Percentiles rank a stretch among this genome's conserved stretches.
Evolutionary conservation across 2,113 vertebrate species (phyloP).

Genomic region (Chamaetylas fuelleborni): DNA sequence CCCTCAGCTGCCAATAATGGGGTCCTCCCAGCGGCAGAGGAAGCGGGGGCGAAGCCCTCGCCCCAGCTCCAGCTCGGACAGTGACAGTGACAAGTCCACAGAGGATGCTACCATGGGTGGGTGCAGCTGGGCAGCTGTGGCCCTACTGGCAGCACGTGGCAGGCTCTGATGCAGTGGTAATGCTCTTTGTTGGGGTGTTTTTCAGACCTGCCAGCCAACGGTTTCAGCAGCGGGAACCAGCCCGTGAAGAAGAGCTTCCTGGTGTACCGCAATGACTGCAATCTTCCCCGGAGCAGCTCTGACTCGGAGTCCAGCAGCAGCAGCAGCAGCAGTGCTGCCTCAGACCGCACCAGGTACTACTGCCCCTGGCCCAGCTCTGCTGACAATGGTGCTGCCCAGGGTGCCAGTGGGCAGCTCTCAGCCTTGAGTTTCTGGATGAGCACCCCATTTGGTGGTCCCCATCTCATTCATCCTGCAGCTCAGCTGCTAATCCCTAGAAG

Average conservation of each 20-base stretch:
- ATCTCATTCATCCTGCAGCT: fast-evolving
- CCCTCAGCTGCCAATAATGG: slow-evolving; percentile 89
- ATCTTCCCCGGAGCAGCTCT: slow-evolving; percentile 92
- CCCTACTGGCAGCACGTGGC: fast-evolving
- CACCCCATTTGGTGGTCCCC: fast-evolving
- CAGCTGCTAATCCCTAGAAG: neutral
- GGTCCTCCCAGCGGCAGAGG: slow-evolving; percentile 80
- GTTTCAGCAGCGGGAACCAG: slow-evolving; percentile 91
- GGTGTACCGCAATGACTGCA: slow-evolving; percentile 93
- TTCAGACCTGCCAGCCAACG: slow-evolving; percentile 90
- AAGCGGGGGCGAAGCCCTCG: slow-evolving; percentile 90
- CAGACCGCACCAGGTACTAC: slow-evolving; percentile 95
- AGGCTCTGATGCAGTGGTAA: neutral
- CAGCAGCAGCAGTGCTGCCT: slow-evolving; percentile 97
- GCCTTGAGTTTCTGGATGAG: fast-evolving
- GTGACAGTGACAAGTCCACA: slow-evolving; percentile 88
- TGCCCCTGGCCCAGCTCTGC: neutral
- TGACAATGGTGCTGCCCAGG: fast-evolving
- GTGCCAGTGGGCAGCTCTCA: neutral
- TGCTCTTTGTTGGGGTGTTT: neutral
- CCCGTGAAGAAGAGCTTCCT: slow-evolving; percentile 97
- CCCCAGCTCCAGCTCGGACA: slow-evolving; percentile 92
- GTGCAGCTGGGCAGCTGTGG: neutral
- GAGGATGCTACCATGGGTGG: slow-evolving; percentile 79
- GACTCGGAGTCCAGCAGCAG: slow-evolving; percentile 97